phyloP scores from a whole-genome alignment of 1,140 invertebrate genomes.

The Heliconius congener region DNA sequence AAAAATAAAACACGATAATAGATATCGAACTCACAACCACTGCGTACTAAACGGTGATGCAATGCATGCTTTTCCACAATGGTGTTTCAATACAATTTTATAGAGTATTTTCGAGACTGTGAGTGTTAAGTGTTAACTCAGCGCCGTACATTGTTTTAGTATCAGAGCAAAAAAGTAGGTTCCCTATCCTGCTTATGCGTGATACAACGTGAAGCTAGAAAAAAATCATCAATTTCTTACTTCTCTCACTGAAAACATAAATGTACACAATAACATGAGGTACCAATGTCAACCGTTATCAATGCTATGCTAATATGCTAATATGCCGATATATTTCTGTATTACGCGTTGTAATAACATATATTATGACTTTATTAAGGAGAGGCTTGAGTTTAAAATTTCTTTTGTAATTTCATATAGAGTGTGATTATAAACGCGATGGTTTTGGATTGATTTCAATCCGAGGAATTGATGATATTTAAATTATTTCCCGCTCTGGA shows the following conservation, averaged over 20 bases:
- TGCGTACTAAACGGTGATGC: too few species aligned
- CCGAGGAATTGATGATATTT: not conserved
- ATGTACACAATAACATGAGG: not conserved
- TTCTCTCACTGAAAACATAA: too few species aligned
- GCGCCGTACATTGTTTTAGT: too few species aligned
- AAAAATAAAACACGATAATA: too few species aligned
- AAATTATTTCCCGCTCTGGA: not conserved
- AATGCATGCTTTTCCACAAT: too few species aligned
- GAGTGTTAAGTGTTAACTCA: too few species aligned
- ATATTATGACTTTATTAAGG: not conserved
- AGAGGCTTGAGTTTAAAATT: not conserved
- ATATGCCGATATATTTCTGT: not conserved
- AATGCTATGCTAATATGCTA: not conserved
- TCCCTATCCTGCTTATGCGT: not conserved
- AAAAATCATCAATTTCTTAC: not conserved
- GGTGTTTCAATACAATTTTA: too few species aligned
- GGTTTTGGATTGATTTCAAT: too few species aligned
- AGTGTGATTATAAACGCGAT: not conserved
- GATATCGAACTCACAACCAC: too few species aligned
- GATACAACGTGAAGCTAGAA: not conserved
- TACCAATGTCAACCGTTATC: constrained; percentile 3
- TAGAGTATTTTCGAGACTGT: too few species aligned
- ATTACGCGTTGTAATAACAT: constrained; percentile 4
- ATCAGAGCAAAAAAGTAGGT: too few species aligned
- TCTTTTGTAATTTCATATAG: not conserved